phyloP scores from a whole-genome alignment of 2,797 vertebrate genomes.

The Arrhamphus sclerolepis region DNA sequence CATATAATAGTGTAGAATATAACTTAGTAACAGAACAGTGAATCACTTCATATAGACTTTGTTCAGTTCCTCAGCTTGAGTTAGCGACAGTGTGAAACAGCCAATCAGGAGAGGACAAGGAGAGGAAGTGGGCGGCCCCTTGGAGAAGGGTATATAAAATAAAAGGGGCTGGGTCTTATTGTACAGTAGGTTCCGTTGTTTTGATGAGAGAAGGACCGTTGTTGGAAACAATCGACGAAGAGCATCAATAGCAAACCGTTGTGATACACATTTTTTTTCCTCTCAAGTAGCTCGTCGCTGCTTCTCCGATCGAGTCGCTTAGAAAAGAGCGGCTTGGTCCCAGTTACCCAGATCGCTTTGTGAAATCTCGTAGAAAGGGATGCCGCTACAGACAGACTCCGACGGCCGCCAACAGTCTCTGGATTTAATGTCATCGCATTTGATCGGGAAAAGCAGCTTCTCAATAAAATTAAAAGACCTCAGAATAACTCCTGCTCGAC shows the following conservation, averaged over 20 bases:
- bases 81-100: neutral
- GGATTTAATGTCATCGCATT: constrained; percentile 78
- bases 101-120: constrained; percentile 36
- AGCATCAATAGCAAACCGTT: neutral
- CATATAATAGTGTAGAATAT: no score
- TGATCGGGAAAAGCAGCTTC: constrained; percentile 77
- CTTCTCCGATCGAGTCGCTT: constrained; percentile 72
- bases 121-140: constrained; percentile 22
- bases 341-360: constrained; percentile 40
- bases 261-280: neutral
- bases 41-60: no score
- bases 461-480: constrained; percentile 70
- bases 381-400: constrained; percentile 80
- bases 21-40: no score
- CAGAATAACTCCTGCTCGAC: constrained; percentile 74
- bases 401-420: constrained; percentile 69
- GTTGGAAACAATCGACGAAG: constrained; percentile 22
- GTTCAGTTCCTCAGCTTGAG: no score
- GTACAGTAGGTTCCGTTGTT: constrained; percentile 55
- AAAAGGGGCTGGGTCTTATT: constrained; percentile 38
- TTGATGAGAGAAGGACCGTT: constrained; percentile 17
- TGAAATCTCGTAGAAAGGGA: constrained; percentile 76
- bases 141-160: neutral
- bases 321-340: constrained; percentile 74
- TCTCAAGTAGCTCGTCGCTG: constrained; percentile 19